Conservation (phyloP, 2,888 invertebrate genomes). For the Hipparchia sbordonii region DNA sequence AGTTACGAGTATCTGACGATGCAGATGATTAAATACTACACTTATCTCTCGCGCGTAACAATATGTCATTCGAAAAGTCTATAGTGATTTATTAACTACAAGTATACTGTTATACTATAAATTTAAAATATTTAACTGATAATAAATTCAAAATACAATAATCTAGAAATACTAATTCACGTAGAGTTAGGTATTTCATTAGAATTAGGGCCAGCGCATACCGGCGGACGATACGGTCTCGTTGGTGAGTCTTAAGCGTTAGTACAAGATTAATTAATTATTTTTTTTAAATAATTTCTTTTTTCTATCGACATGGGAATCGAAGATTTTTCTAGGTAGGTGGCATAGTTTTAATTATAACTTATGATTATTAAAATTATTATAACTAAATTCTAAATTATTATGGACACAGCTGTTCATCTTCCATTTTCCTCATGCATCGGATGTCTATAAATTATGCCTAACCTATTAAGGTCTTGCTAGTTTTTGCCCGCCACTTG, state of each 20-base stretch:
- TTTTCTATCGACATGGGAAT: no score
- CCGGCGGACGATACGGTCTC: no score
- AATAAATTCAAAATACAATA: no score
- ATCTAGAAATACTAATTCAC: no score
- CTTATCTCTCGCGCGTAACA: slow-evolving; percentile 12
- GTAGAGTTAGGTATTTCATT: no score
- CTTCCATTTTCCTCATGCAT: slow-evolving; percentile 3
- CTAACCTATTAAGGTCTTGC: background rate
- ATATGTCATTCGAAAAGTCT: slow-evolving; percentile 17
- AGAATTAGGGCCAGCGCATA: no score
- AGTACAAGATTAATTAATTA: background rate
- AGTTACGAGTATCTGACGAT: slow-evolving; percentile 7
- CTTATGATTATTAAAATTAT: background rate
- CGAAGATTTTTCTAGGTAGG: no score
- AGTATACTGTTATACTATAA: background rate
- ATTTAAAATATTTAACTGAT: no score
- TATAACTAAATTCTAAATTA: background rate
- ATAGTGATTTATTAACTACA: slow-evolving; percentile 17
- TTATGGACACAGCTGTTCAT: background rate
- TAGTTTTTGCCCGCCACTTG: no score
- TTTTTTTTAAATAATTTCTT: no score
- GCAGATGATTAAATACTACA: slow-evolving; percentile 9
- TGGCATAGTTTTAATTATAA: no score
- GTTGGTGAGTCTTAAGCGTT: no score
- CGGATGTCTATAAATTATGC: background rate